Percentiles rank a stretch among this genome's conserved stretches.
phyloP scores from a whole-genome alignment of 2,113 vertebrate genomes.

The Calyptommatus sinebrachiatus region DNA sequence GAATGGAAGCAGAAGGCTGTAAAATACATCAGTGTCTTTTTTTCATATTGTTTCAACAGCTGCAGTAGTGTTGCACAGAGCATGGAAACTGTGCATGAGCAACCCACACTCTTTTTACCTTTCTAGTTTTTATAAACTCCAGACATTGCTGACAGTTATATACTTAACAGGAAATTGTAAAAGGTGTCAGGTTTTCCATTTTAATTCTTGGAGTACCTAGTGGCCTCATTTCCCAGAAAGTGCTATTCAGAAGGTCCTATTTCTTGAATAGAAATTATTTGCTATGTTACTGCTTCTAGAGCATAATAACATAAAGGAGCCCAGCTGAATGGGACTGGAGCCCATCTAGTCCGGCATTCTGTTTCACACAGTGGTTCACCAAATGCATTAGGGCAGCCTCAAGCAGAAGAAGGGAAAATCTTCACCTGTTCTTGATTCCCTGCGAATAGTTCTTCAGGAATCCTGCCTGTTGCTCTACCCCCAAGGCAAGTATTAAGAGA shows the following conservation, averaged over 20 bases:
- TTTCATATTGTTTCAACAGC: background rate
- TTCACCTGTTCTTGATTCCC: too few species aligned
- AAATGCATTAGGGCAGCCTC: too few species aligned
- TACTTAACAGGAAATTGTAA: conserved; percentile 68
- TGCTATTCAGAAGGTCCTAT: conserved; percentile 50
- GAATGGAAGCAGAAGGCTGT: conserved; percentile 12
- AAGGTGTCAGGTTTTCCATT: conserved; percentile 67
- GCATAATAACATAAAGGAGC: too few species aligned
- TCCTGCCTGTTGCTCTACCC: too few species aligned
- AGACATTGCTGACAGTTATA: conserved; percentile 58
- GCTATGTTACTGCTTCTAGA: conserved; percentile 57
- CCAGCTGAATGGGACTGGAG: too few species aligned
- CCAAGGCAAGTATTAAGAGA: too few species aligned
- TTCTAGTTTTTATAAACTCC: conserved; percentile 55
- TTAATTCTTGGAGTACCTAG: conserved; percentile 52
- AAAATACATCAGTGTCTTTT: background rate
- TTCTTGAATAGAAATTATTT: conserved; percentile 59
- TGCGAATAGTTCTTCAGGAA: too few species aligned
- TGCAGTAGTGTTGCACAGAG: background rate
- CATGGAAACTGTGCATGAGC: background rate
- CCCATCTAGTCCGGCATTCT: too few species aligned
- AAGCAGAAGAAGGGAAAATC: too few species aligned
- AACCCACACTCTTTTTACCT: background rate
- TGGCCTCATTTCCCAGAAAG: conserved; percentile 54
- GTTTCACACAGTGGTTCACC: too few species aligned